Conservation (phyloP, 2,113 vertebrate species). For the Hemichromis elongatus region DNA sequence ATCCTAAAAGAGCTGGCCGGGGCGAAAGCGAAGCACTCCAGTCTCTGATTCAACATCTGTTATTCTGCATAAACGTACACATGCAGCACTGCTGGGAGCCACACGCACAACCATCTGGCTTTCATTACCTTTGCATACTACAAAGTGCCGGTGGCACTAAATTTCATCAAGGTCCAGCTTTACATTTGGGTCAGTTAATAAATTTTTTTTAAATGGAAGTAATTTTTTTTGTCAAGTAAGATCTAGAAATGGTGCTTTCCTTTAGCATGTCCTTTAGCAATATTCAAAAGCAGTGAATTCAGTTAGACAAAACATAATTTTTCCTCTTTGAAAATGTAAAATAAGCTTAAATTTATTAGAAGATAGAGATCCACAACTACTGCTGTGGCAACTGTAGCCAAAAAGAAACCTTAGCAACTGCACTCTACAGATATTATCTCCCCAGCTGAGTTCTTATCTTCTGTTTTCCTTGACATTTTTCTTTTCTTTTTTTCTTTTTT, state of each 20-base stretch:
- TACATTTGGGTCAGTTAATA: background rate
- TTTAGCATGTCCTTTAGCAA: background rate
- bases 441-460: constrained; percentile 25
- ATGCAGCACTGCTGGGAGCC: constrained; percentile 1
- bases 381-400: background rate
- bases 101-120: background rate
- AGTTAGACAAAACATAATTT: background rate
- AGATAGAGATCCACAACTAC: background rate
- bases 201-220: background rate
- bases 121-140: background rate
- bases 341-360: background rate
- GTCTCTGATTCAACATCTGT: constrained; percentile 58
- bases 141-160: background rate
- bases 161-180: background rate
- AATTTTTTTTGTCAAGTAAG: background rate
- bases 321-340: background rate
- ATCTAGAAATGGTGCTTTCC: background rate
- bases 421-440: constrained; percentile 50
- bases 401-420: constrained; percentile 54
- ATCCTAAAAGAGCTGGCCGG: constrained; percentile 46
- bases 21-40: background rate
- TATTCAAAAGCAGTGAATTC: background rate
- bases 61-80: constrained; percentile 28
- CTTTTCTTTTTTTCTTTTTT: background rate
- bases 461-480: background rate